A percentile compares a stretch with the other conserved stretches of the same genome.
These are phyloP conservation scores for Anneissia japonica DNA, from an alignment of 35 echinoderm and acorn worm species.

Conservation along the genomic window DNA sequence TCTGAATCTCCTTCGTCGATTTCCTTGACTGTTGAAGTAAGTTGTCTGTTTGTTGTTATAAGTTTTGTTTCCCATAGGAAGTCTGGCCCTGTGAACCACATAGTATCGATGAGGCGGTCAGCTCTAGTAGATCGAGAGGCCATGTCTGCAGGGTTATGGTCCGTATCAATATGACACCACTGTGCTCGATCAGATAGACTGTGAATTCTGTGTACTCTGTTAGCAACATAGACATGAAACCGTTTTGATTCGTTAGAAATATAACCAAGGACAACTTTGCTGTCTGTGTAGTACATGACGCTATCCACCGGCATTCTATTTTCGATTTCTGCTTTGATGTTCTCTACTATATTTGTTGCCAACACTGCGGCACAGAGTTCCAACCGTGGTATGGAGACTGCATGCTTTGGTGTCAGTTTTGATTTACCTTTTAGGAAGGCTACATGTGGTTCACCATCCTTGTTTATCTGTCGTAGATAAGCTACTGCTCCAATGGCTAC, in stretches of 20 bases:
- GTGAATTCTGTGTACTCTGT: conserved; percentile 52
- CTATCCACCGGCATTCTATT: background rate
- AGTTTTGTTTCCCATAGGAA: too few species aligned
- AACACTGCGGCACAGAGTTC: background rate
- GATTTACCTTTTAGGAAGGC: conserved; percentile 10
- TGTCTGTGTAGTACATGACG: conserved; percentile 16
- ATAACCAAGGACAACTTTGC: conserved; percentile 40
- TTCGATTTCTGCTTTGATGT: background rate
- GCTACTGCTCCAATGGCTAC: conserved; percentile 1
- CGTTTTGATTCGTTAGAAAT: conserved; percentile 33
- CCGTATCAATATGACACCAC: conserved; percentile 29
- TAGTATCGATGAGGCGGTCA: conserved; percentile 23
- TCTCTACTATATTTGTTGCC: background rate
- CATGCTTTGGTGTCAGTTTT: background rate
- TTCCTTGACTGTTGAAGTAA: too few species aligned
- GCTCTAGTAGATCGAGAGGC: conserved; percentile 49
- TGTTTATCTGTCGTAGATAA: conserved; percentile 3
- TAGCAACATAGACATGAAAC: conserved; percentile 62
- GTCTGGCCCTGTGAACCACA: conserved; percentile 60
- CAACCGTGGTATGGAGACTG: background rate
- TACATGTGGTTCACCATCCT: background rate
- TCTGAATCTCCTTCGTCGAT: too few species aligned
- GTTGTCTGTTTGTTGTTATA: too few species aligned
- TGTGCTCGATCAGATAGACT: conserved; percentile 2
- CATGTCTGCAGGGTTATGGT: conserved; percentile 53